Conservation (phyloP, 2,888 invertebrate species). For the Hanleya hanleyi region DNA sequence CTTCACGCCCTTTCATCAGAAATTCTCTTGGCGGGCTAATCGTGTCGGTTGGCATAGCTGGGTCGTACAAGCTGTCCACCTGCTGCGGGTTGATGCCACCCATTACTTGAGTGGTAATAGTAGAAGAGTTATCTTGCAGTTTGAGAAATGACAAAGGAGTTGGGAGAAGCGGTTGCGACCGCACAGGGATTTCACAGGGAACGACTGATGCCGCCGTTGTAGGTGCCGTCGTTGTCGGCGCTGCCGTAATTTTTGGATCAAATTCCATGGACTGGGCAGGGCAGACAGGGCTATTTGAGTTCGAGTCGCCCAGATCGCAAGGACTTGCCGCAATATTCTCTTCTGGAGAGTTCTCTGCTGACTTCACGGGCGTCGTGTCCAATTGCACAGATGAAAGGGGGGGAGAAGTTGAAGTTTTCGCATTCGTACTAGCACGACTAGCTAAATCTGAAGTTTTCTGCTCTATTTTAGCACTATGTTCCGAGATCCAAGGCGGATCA, state of each 20-base stretch:
- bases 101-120: not conserved
- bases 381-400: too few relatives aligned
- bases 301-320: not conserved
- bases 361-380: not conserved
- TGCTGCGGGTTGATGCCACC: not conserved
- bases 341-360: not conserved
- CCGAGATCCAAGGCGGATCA: not conserved
- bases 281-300: constrained; percentile 27
- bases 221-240: too few relatives aligned
- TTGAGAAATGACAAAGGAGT: not conserved
- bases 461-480: too few relatives aligned
- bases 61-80: constrained; percentile 1
- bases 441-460: constrained; percentile 23
- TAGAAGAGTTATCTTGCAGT: too few relatives aligned
- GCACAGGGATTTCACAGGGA: constrained; percentile 27
- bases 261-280: too few relatives aligned
- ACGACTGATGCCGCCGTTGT: too few relatives aligned
- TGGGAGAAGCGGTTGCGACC: constrained; percentile 3
- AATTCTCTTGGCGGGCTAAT: not conserved
- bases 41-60: constrained; percentile 7
- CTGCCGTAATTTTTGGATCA: too few relatives aligned
- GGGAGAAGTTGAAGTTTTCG: not conserved
- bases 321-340: not conserved
- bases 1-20: too few relatives aligned
- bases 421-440: constrained; percentile 22